Evolutionary conservation across 1,140 invertebrate species (phyloP), one percentile per base, ranked within the genome.

Genomic region (Cyclina sinensis): DNA sequence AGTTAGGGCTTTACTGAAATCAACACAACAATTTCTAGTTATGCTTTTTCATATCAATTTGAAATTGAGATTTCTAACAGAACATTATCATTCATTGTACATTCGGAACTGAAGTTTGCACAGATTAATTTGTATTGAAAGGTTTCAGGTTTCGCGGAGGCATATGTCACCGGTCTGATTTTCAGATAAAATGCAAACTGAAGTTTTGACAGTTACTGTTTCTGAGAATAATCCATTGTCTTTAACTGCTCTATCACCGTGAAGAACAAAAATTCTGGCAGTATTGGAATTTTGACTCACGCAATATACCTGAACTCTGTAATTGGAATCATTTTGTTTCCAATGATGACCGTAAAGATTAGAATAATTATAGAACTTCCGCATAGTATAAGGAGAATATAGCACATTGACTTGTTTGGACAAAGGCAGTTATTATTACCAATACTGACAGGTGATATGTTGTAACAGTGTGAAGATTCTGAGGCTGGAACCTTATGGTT

Each of bases 1-100:
- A 74, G 21, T 48, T 74, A 48, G 30, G 39, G 18, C 70, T 48
- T 46, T 74, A 27, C 48, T 74, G 70, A 46, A n/a, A 74, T 74
- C 12, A 74, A 30, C 11, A 2, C 27, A 12, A 4, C 32, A 1
- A 37, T 70, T 37, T 62, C 7, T 62, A 27, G 57, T 62, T 27
- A 62, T 62, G 7, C 24, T 5, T 62, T 4, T 24, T 39, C 68
- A 73, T 5, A 74, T 74, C 5, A 32, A 39, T 2, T 43, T 37
- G 18, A 4, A 39, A 73, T 43, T 39, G 14, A 73, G 68, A 5
- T n/a, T 37, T 74, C 24, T 30, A 37, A 74, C 70, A 27, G 43
- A 74, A 48, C 32, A 74, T 37, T 70, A 39, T 21, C 21, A 14
- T 18, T 70, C 12, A 70, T 18, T 70, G 27, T 37, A n/a, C 35